Evolutionary conservation across 2,888 invertebrate species (phyloP).

Genomic region (Brachypalpus laphriformis): DNA sequence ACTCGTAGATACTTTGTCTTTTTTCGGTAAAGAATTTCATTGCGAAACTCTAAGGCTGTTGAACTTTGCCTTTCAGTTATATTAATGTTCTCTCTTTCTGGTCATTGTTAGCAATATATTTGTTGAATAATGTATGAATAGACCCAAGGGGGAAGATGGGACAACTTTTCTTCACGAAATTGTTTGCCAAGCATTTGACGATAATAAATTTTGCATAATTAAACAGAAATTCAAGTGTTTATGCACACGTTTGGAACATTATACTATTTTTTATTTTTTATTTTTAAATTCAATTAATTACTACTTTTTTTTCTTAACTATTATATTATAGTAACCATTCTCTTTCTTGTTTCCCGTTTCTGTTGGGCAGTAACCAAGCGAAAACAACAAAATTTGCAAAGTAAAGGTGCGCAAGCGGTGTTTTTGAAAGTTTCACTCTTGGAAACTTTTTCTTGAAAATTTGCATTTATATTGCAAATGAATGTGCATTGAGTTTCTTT

Average conservation of each 20-base stretch:
- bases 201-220: constrained; percentile 38
- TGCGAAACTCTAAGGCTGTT: constrained; percentile 19
- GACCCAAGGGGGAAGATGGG: not conserved
- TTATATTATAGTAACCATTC: constrained; percentile 18
- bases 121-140: constrained; percentile 12
- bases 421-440: constrained; percentile 4
- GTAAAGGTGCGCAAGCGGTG: not conserved
- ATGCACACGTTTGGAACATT: constrained; percentile 13
- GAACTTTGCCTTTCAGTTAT: constrained; percentile 26
- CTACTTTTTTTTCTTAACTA: not conserved
- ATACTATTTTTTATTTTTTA: not conserved
- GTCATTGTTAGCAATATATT: constrained; percentile 9
- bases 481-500: not conserved
- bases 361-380: not conserved
- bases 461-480: constrained; percentile 13
- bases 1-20: not conserved
- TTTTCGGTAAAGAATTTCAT: constrained; percentile 11
- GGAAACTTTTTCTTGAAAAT: constrained; percentile 3
- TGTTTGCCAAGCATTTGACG: constrained; percentile 18
- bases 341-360: constrained; percentile 19
- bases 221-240: constrained; percentile 25
- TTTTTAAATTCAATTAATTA: constrained; percentile 15
- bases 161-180: not conserved
- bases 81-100: constrained; percentile 18
- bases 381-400: constrained; percentile 14